phyloP scores from a whole-genome alignment of 2,888 invertebrate species.

The Aphodius sticticus region DNA sequence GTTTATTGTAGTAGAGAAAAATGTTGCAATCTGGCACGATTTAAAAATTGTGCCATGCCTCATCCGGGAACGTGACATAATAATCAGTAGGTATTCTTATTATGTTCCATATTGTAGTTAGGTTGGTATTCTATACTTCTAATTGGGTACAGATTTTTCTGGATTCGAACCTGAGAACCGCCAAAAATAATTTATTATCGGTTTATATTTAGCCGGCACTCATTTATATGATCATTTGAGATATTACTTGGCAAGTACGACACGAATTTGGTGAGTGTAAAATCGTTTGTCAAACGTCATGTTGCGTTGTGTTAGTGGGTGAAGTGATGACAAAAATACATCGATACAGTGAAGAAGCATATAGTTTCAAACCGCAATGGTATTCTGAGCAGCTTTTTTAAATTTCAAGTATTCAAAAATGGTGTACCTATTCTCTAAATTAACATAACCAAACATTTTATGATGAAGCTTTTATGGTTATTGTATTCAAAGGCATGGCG shows the following conservation, averaged over 20 bases:
- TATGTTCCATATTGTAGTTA: too few species aligned
- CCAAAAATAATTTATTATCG: neutral
- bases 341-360: neutral
- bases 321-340: neutral
- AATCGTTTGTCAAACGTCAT: slow-evolving; percentile 4
- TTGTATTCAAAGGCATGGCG: too few species aligned
- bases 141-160: neutral
- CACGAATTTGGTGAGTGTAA: neutral
- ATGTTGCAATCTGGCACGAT: slow-evolving; percentile 4
- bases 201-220: neutral
- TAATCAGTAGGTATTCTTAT: neutral
- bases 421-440: too few species aligned
- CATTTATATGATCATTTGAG: neutral
- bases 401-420: too few species aligned
- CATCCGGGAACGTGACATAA: neutral
- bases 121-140: neutral
- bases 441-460: too few species aligned
- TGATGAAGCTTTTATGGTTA: too few species aligned
- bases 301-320: neutral
- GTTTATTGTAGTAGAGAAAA: neutral
- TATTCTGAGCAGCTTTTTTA: too few species aligned
- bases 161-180: neutral
- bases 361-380: too few species aligned
- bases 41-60: neutral
- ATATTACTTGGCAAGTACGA: neutral